A percentile compares a stretch with the other conserved stretches of the same genome.
These are phyloP conservation scores for Macrophya alboannulata DNA, from an alignment of 2,888 invertebrate genomes.

Conservation along the genomic window DNA sequence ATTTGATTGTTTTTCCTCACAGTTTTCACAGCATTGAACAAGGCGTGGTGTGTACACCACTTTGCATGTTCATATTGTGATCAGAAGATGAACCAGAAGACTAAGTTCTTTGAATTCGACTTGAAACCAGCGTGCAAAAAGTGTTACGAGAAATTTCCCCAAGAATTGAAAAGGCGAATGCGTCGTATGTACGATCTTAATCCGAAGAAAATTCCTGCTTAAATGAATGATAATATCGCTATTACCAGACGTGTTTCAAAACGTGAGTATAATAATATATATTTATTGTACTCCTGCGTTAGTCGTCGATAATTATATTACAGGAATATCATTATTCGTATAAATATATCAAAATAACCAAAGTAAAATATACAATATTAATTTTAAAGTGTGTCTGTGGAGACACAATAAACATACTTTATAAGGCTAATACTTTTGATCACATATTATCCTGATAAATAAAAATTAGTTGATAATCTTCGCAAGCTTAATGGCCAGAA, in stretches of 20 bases:
- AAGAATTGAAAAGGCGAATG: slow-evolving; percentile 95
- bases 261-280: slow-evolving; percentile 30
- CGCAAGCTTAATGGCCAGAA: background rate
- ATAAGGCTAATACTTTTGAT: background rate
- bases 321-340: background rate
- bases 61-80: slow-evolving; percentile 99
- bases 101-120: slow-evolving; percentile 99
- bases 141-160: slow-evolving; percentile 98
- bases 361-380: slow-evolving; percentile 40
- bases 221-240: slow-evolving; percentile 64
- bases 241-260: slow-evolving; percentile 18
- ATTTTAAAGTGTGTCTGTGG: background rate
- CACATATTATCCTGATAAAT: background rate
- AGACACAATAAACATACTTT: slow-evolving; percentile 2
- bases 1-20: slow-evolving; percentile 71
- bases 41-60: slow-evolving; percentile 99
- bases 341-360: slow-evolving; percentile 13
- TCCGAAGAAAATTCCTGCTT: slow-evolving; percentile 81
- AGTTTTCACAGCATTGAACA: slow-evolving; percentile 99
- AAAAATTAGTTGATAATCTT: background rate
- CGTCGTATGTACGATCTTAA: slow-evolving; percentile 94
- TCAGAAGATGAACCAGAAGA: slow-evolving; percentile 96
- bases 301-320: slow-evolving; percentile 11
- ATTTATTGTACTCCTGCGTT: slow-evolving; percentile 23
- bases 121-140: slow-evolving; percentile 99